Base-by-base conservation (phyloP, 92 coral and sea anemone genomes). In the Hydrozoanthus gracilis region DNA sequence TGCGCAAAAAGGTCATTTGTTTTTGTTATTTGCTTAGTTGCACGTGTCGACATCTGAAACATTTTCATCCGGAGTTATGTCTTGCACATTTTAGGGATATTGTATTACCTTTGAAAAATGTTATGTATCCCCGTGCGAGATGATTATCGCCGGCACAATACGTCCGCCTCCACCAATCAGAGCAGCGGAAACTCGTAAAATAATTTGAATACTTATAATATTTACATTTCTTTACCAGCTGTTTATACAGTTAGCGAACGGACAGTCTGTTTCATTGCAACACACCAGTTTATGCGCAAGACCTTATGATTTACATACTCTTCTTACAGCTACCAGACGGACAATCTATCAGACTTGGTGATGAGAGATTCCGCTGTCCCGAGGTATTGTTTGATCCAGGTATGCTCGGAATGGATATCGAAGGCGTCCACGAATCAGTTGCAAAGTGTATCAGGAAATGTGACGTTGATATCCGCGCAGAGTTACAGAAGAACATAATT, bases 281-380 rank as follows among this genome's bases (percentile, higher is more conserved):
- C 15, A 62, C 4, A 62, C 4, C 17, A 5, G 18, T n/a, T 62
- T 62, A 11, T 3, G 68, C n/a, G 2, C 15, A 68, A 27, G 9
- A 3, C 11, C 44, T 10, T 1, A 6, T 20, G 5, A 2, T 68
- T 68, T 68, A 45, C 2, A 27, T 35, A 3, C 27, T 16, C 4
- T 51, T 15, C 49, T 18, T 55, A 65, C 92, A 96, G 99, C 86
- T 96, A 70, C 99, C 99, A 13, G 99, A 96, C 84, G 99, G 99
- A n/a, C 96, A 93, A 78, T 90, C 97, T 70, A 77, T 96, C 15
- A 91, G 84, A 17, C 76, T 95, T 72, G 99, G 97, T 10, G 95
- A 90, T 82, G 99, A 96, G 79, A 90, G 99, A 35, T 96, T 96
- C 90, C 99, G 99, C 71, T 96, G 98, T 56, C 93, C 99, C 8